Conservation (phyloP, 2,113 vertebrate species). For the Melospiza melodia region DNA sequence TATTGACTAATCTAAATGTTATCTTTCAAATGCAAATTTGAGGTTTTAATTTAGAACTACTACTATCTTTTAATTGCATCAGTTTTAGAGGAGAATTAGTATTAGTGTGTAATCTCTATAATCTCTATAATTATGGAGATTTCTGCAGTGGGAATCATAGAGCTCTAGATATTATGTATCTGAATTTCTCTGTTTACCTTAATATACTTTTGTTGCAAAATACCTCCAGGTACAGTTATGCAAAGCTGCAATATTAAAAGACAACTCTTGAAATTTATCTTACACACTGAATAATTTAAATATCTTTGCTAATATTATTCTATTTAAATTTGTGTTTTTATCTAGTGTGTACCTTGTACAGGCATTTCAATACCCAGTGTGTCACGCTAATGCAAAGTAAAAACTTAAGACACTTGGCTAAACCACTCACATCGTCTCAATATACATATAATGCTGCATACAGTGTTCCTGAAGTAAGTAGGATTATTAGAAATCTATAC, state of each 20-base stretch:
- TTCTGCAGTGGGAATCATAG: constrained; percentile 65
- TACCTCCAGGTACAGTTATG: constrained; percentile 24
- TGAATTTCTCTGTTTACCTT: constrained; percentile 46
- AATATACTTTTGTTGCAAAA: constrained; percentile 25
- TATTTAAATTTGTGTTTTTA: background rate
- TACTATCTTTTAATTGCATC: constrained; percentile 77
- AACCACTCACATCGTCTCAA: background rate
- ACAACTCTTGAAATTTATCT: background rate
- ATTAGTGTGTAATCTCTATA: constrained; percentile 70
- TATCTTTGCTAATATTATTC: background rate
- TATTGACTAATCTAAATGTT: constrained; percentile 74
- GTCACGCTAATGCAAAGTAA: background rate
- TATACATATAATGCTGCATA: background rate
- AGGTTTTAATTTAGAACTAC: constrained; percentile 68
- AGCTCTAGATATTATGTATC: constrained; percentile 44
- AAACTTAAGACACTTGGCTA: background rate
- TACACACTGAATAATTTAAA: background rate
- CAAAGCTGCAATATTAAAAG: constrained; percentile 1
- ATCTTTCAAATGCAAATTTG: constrained; percentile 74
- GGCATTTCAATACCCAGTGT: background rate
- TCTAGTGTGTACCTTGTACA: background rate
- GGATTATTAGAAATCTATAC: background rate
- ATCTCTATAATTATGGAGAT: constrained; percentile 72
- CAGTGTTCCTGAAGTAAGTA: background rate
- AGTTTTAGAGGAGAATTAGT: constrained; percentile 70